These are phyloP conservation scores for Helicoverpa armigera DNA, from an alignment of 1,140 invertebrate species.

Conservation along the genomic window DNA sequence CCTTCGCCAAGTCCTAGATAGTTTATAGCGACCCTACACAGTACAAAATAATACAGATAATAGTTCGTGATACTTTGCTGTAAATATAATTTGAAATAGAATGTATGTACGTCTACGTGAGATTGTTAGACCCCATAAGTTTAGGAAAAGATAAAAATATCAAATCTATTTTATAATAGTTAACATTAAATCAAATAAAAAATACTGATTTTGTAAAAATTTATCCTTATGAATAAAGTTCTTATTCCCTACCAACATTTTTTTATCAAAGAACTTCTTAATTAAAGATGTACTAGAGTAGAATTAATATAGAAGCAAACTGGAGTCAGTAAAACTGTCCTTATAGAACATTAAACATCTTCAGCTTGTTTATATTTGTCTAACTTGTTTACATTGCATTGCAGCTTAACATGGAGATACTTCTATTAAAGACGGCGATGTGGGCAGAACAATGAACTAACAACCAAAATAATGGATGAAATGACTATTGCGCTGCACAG, in stretches of 20 bases:
- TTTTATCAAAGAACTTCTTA: not conserved
- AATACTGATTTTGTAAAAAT: too few relatives aligned
- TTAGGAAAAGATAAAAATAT: too few relatives aligned
- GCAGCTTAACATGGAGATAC: conserved; percentile 41
- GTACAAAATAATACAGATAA: conserved; percentile 69
- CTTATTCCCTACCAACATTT: too few relatives aligned
- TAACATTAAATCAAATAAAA: too few relatives aligned
- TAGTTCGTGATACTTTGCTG: conserved; percentile 23
- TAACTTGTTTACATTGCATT: conserved; percentile 38
- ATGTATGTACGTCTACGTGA: too few relatives aligned
- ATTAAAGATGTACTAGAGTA: not conserved
- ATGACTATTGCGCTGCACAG: not conserved
- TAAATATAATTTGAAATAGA: not conserved
- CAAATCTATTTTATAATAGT: too few relatives aligned
- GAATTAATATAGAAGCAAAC: not conserved
- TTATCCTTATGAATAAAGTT: too few relatives aligned
- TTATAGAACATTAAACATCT: conserved; percentile 18
- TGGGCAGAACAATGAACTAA: conserved; percentile 40
- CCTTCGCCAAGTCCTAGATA: conserved; percentile 69
- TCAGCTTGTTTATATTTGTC: conserved; percentile 21
- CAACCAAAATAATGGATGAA: conserved; percentile 46
- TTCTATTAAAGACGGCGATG: conserved; percentile 37
- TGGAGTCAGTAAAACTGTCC: not conserved
- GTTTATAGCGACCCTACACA: conserved; percentile 77
- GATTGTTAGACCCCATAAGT: too few relatives aligned